Percentiles rank a stretch among this genome's conserved stretches.
Evolutionary conservation across 2,888 invertebrate species (phyloP).

Genomic region (Pandemis heparana): DNA sequence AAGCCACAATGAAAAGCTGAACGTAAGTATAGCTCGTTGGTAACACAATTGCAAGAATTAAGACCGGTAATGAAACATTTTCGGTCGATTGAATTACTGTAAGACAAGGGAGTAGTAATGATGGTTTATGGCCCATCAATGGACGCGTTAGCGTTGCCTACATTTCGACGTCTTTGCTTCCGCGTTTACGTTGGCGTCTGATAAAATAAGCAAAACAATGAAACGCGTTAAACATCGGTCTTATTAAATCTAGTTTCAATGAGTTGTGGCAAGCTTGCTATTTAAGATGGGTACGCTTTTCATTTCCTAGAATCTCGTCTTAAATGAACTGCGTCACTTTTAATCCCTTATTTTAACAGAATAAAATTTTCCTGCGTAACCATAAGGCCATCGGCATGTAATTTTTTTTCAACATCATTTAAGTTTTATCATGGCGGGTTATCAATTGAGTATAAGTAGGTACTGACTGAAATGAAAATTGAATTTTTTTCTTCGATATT

Average conservation of each 20-base stretch:
- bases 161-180: conserved; percentile 31
- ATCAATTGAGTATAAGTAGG: too few species aligned
- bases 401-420: too few species aligned
- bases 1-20: not conserved
- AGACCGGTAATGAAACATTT: conserved; percentile 6
- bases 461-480: too few species aligned
- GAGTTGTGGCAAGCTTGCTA: too few species aligned
- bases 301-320: too few species aligned
- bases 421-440: too few species aligned
- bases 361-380: too few species aligned
- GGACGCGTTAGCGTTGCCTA: conserved; percentile 10
- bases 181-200: conserved; percentile 28
- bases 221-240: not conserved
- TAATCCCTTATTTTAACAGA: too few species aligned
- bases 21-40: not conserved
- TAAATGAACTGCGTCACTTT: too few species aligned
- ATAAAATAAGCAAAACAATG: conserved; percentile 13
- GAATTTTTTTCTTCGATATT: not conserved
- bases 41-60: not conserved
- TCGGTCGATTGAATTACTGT: conserved; percentile 32
- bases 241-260: not conserved
- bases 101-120: conserved; percentile 26
- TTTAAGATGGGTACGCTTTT: too few species aligned
- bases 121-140: conserved; percentile 36
- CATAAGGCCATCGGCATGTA: too few species aligned